Evolutionary conservation across 2,888 invertebrate species (phyloP).

Genomic region (Ennomos quercinarius): DNA sequence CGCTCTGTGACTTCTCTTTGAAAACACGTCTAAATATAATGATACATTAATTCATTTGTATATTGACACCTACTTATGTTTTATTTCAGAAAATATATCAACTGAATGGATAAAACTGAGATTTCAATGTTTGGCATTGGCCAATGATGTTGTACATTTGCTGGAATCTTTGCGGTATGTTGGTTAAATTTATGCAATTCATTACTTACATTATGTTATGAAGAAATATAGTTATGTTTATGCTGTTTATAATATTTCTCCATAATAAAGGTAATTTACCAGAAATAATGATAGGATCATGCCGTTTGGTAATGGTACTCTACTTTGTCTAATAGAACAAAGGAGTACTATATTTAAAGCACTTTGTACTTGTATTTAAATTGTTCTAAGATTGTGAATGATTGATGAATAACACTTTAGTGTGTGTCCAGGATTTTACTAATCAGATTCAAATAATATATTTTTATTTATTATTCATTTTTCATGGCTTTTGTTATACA

Average conservation of each 20-base stretch:
- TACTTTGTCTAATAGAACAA: conserved; percentile 12
- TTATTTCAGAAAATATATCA: conserved; percentile 88
- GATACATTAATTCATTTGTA: conserved; percentile 17
- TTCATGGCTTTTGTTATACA: conserved; percentile 4
- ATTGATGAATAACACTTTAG: conserved; percentile 21
- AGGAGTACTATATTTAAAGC: conserved; percentile 37
- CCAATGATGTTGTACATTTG: conserved; percentile 88
- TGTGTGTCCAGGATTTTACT: conserved; percentile 22
- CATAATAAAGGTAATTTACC: conserved; percentile 62
- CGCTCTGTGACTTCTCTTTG: conserved; percentile 25
- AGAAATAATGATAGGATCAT: conserved; percentile 28
- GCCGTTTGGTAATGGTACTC: conserved; percentile 15
- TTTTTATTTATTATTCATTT: neutral
- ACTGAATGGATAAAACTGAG: conserved; percentile 92
- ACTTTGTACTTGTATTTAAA: conserved; percentile 31
- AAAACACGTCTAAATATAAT: conserved; percentile 33
- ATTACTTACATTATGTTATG: conserved; percentile 67
- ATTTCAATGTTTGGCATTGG: conserved; percentile 90
- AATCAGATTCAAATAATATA: neutral
- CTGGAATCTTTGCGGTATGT: conserved; percentile 87
- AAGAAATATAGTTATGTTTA: conserved; percentile 71
- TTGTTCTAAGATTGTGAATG: conserved; percentile 50
- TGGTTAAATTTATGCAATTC: conserved; percentile 48
- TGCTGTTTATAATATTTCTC: conserved; percentile 65
- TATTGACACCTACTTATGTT: conserved; percentile 17